Evolutionary conservation across 2,797 vertebrate species (phyloP), one percentile per base, ranked within the genome.

Genomic region (Acanthurus tractus): DNA sequence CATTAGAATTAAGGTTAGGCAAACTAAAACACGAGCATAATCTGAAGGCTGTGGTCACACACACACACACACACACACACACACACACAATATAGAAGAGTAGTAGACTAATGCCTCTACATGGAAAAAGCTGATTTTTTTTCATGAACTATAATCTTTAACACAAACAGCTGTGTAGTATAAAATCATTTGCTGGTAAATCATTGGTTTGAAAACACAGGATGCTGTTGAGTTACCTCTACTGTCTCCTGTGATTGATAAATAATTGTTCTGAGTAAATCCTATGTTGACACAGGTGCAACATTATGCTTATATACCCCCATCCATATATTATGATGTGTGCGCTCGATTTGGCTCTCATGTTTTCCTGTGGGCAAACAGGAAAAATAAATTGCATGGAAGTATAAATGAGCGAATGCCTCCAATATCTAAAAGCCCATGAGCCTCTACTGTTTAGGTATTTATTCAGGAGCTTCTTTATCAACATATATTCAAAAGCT

Each of bases 241-340:
- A 69, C 81, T 62, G 59, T 76, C 69, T 53, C 48, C 58, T 46
- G 8, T 11, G 0, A 25, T 56, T 70, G 66, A 74, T 74, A 77
- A 74, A 78, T 68, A 73, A 73, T 73, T 73, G 71, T 59, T 72
- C 49, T 49, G 36, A 59, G n/a, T 52, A 68, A 82, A 82, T 77
- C 62, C 53, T 68, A 15, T 67, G 79, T 77, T 69, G 69, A 70
- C 63, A 70, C 65, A 68, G 70, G 25, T 74, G 14, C 63, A 62
- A 68, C 59, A 82, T 71, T 54, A 70, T 55, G 48, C 48, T 17
- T 62, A 17, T 66, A 25, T 55, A 63, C 3, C 34, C 45, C 6
- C 52, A 62, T 53, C 45, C 22, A 42, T 67, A 52, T 57, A 23
- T 57, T 38, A 76, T 17, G 10, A 17, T 18, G 42, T 62, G 13